Percentiles rank a stretch among this genome's conserved stretches.
Conservation (phyloP, 2,113 vertebrate genomes). For the Sapajus apella region DNA sequence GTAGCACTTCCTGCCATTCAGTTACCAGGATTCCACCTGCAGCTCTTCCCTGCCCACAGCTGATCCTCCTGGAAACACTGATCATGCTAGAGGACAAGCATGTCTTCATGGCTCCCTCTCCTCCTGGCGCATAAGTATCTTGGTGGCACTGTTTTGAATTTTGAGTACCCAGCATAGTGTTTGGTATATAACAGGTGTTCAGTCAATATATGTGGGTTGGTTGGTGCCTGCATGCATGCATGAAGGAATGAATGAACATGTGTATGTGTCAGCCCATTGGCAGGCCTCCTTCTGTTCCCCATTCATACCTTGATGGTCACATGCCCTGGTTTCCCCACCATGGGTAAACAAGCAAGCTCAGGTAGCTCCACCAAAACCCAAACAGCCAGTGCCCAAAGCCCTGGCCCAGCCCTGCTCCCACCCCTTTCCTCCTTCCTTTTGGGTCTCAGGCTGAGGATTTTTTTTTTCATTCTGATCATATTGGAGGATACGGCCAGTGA, state of each 20-base stretch:
- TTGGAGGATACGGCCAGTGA: not conserved
- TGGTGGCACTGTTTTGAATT: not conserved
- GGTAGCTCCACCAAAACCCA: rapidly evolving
- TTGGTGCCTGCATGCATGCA: too few relatives aligned
- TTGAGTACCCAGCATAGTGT: not conserved
- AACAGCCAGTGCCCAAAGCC: not conserved
- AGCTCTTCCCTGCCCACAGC: not conserved
- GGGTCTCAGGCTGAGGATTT: not conserved
- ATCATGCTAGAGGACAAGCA: rapidly evolving
- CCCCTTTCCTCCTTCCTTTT: not conserved
- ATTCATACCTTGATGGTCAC: not conserved
- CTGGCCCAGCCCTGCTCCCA: not conserved
- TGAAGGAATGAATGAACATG: not conserved
- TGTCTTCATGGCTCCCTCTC: rapidly evolving
- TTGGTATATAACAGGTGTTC: not conserved
- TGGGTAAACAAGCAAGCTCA: rapidly evolving
- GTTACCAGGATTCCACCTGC: too few relatives aligned
- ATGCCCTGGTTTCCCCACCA: rapidly evolving
- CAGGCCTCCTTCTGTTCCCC: rapidly evolving
- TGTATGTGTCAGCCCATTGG: rapidly evolving
- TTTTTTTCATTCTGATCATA: not conserved
- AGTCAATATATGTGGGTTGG: rapidly evolving
- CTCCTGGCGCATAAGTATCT: not conserved
- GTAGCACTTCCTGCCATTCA: not conserved
- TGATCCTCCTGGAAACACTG: rapidly evolving